Evolutionary conservation across 2,797 vertebrate genomes (phyloP), one percentile per base, ranked within the genome.

Genomic region (Uromys caudimaculatus): DNA sequence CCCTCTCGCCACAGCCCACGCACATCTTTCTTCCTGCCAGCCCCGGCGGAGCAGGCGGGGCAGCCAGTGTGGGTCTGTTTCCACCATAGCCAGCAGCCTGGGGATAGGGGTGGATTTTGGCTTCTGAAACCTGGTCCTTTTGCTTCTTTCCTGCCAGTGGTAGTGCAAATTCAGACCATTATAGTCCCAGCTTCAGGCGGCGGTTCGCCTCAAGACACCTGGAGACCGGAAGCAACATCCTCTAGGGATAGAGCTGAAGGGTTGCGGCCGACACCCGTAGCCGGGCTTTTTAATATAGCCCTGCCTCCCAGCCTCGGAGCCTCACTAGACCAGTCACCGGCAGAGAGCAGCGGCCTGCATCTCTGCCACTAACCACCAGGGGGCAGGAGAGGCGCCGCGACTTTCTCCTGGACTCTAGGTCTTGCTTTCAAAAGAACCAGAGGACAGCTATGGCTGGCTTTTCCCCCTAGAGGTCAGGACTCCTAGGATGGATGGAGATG

Each of bases 311-410:
- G 86, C 98, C 90, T 97, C 44, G 94, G 95, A 94, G 98, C 98
- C 97, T 94, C 97, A 98, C 98, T 97, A 84, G 56, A 23, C 98
- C 98, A 98, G 97, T 97, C 98, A 98, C 98, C 92, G 92, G 98
- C 98, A 91, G 96, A 92, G 96, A 90, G 85, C 85, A 62, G 84
- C 71, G 23, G 90, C 81, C 75, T 98, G 98, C 98, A 98, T 50
- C 98, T 98, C 97, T 95, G 67, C 71, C 21, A 29, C 86, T 87
- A 41, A 88, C 99, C 99, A 99, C 98, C 97, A 99, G 99, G 99
- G 99, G 99, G 99, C 99, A 99, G 98, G 96, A 98, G 98, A 93
- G 98, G 97, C 94, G 98, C 98, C 98, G 79, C 3, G 17, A 89
- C 98, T 95, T 97, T 90, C 85, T 95, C 92, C 64, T 32, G 6